Percentiles rank a stretch among this genome's conserved stretches.
These are phyloP conservation scores for Schizothorax lantsangensis DNA, from an alignment of 2,797 vertebrate genomes.

Conservation along the genomic window DNA sequence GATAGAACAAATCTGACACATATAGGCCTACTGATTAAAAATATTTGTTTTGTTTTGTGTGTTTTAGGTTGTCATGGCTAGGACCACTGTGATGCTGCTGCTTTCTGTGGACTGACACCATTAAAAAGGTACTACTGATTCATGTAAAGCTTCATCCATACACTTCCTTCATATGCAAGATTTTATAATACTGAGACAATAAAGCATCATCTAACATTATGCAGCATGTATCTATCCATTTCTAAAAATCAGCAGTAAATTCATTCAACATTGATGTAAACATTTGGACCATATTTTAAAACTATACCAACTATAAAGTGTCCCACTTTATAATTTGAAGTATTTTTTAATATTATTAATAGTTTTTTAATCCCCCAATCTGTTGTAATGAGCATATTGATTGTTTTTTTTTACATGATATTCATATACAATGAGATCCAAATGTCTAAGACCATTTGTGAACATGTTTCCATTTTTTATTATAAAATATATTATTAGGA, in stretches of 20 bases:
- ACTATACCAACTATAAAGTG: not conserved
- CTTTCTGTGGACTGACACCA: constrained; percentile 18
- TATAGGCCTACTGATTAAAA: not conserved
- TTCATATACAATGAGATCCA: no score
- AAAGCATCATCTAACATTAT: not conserved
- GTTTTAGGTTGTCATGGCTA: constrained; percentile 44
- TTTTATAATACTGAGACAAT: not conserved
- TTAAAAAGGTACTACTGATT: constrained; percentile 12
- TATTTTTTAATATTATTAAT: not conserved
- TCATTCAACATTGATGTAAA: not conserved
- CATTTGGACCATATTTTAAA: not conserved
- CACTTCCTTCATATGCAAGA: not conserved
- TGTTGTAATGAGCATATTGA: not conserved
- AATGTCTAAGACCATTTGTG: not conserved
- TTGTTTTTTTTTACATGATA: not conserved
- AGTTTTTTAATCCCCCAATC: not conserved
- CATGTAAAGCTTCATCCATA: not conserved
- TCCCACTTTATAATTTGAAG: not conserved
- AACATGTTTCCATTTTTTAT: not conserved
- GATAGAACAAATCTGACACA: not conserved
- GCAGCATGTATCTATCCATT: not conserved
- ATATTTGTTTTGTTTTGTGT: not conserved
- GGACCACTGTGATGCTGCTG: constrained; percentile 11
- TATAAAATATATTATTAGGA: not conserved
- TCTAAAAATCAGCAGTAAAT: not conserved